phyloP scores from a whole-genome alignment of 2,113 vertebrate genomes.

The Microtus ochrogaster region DNA sequence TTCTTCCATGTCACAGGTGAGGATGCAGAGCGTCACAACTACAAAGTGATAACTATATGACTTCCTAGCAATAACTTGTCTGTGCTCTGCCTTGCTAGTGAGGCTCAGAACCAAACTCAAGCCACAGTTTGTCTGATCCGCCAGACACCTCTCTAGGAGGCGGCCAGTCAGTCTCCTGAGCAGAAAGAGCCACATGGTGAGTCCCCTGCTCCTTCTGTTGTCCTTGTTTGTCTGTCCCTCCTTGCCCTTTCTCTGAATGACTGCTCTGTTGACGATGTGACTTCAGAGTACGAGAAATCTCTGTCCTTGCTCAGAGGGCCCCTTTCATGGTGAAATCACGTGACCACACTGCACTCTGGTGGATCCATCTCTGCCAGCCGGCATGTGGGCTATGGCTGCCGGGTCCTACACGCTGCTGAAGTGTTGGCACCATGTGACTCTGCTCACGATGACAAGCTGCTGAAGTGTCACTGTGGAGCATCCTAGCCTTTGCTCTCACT shows the following conservation, averaged over 20 bases:
- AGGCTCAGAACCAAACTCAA: not conserved
- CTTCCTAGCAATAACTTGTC: not conserved
- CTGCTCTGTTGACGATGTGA: not conserved
- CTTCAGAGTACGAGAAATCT: not conserved
- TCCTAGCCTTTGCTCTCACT: not conserved
- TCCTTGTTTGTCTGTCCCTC: no score
- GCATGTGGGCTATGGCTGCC: not conserved
- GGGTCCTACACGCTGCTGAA: not conserved
- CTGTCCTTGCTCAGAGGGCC: not conserved
- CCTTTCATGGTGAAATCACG: not conserved
- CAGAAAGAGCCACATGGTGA: not conserved
- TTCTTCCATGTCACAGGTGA: not conserved
- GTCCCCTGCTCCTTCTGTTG: not conserved
- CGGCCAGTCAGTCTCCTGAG: not conserved
- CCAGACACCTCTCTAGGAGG: not conserved
- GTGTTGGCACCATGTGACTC: not conserved
- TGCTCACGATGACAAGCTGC: accelerated
- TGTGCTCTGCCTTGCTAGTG: not conserved
- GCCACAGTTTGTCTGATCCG: no score
- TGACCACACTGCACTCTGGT: not conserved
- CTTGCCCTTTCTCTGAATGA: not conserved
- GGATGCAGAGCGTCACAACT: not conserved
- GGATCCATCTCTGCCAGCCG: not conserved
- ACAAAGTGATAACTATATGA: not conserved
- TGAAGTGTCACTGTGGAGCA: accelerated